Evolutionary conservation across 2,797 vertebrate genomes (phyloP).

Genomic region (Carapus acus): DNA sequence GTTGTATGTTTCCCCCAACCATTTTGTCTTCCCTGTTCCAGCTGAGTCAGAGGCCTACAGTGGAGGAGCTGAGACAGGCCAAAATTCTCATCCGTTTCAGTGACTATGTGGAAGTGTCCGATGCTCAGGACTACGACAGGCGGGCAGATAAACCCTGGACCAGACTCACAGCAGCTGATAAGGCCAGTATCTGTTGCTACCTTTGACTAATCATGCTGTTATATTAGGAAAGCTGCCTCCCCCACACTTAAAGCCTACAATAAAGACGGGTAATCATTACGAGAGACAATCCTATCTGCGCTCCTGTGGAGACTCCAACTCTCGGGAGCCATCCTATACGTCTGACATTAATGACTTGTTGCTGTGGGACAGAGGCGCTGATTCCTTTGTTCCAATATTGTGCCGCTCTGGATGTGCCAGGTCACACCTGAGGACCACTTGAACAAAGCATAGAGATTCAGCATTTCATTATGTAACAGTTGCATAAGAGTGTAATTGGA

Average conservation of each 20-base stretch:
- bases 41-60: slow-evolving; percentile 95
- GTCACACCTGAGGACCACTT: slow-evolving; percentile 56
- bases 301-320: slow-evolving; percentile 34
- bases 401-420: slow-evolving; percentile 15
- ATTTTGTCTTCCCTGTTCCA: slow-evolving; percentile 45
- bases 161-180: slow-evolving; percentile 93
- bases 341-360: slow-evolving; percentile 53
- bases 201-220: background rate
- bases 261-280: slow-evolving; percentile 4
- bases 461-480: slow-evolving; percentile 55
- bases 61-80: slow-evolving; percentile 91
- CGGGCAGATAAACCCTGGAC: slow-evolving; percentile 98
- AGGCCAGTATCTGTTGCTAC: slow-evolving; percentile 69
- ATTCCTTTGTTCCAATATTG: slow-evolving; percentile 18
- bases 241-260: background rate
- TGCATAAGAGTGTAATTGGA: slow-evolving; percentile 55
- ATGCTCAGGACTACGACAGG: slow-evolving; percentile 94
- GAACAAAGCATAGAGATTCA: slow-evolving; percentile 44
- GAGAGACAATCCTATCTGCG: slow-evolving; percentile 26
- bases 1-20: slow-evolving; percentile 8
- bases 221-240: too few relatives aligned
- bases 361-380: slow-evolving; percentile 18
- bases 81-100: slow-evolving; percentile 98
- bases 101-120: slow-evolving; percentile 96
- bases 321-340: slow-evolving; percentile 28